A percentile compares a stretch with the other conserved stretches of the same genome.
phyloP scores from a whole-genome alignment of 2,797 vertebrate species.

The Sebastes aleutianus region DNA sequence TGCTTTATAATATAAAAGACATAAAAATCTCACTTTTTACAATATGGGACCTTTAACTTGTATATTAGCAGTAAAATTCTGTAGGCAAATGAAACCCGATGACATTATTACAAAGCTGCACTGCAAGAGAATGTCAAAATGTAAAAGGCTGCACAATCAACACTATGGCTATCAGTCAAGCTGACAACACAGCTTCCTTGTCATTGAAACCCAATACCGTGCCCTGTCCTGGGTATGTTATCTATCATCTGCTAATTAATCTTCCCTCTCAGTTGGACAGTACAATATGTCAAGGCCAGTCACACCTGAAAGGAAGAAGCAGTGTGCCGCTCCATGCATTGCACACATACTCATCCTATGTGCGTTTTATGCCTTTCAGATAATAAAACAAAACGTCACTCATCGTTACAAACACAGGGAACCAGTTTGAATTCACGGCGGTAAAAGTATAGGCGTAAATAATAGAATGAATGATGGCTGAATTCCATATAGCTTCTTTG shows the following conservation, averaged over 20 bases:
- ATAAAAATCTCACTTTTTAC: too few species aligned
- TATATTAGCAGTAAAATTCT: background rate
- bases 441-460: background rate
- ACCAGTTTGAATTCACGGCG: background rate
- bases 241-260: constrained; percentile 31
- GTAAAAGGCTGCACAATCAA: constrained; percentile 10
- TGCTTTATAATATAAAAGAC: too few species aligned
- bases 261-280: constrained; percentile 15
- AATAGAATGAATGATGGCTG: background rate
- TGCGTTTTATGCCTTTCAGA: background rate
- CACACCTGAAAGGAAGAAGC: background rate
- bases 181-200: constrained; percentile 3
- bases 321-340: background rate
- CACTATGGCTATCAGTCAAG: constrained; percentile 4
- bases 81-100: background rate
- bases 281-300: constrained; percentile 20
- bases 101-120: background rate
- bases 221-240: background rate
- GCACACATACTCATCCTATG: constrained; percentile 2
- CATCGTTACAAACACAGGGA: background rate
- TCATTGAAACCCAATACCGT: constrained; percentile 24
- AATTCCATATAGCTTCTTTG: background rate
- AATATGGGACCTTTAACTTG: background rate
- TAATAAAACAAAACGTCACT: constrained; percentile 17
- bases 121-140: background rate